Base-by-base conservation (phyloP, 1,140 invertebrate genomes). In the Dufourea novaeangliae region DNA sequence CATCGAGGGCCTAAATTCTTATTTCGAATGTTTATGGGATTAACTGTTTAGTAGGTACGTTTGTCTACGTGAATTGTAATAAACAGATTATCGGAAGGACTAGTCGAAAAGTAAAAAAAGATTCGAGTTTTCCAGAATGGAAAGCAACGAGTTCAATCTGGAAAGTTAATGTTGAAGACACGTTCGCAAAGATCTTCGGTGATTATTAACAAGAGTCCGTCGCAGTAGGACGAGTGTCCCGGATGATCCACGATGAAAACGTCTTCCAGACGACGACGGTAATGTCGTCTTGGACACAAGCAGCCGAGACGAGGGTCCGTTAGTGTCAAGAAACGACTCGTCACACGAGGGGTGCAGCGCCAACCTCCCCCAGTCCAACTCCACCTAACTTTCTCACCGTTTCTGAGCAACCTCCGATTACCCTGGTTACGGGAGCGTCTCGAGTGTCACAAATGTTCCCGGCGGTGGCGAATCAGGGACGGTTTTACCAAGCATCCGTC, bases 351-450 rank as follows among this genome's bases (percentile, higher is more conserved):
- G 83, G 78, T 79, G 72, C 46, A 87, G 80, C 50, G 50, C 41
- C 56, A 8, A 50, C 75, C 57, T 56, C 57, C 52, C 54, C 57
- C 50, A 67, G n/a, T 29, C 14, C 27, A 57, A 66, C 61, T 72
- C 68, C 68, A 84, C 73, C 73, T 61, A 80, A 82, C 82, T 86
- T 87, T 69, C 73, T 83, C 79, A 72, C 73, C 85, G 86, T 89
- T 75, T 83, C 87, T 83, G 82, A 79, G 88, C 87, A 88, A 88
- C 80, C 80, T 89, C 81, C 83, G 84, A 87, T 89, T 89, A 85
- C 75, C 85, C 79, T 82, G 82, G 79, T 86, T 88, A 87, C 79
- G 74, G 27, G 64, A 80, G 75, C 62, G 69, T 73, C 73, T 82
- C 64, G 37, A 64, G 56, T 57, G 66, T 82, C 25, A 44, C 67